These are phyloP conservation scores for Eupristina koningsbergeri DNA, from an alignment of 1,140 invertebrate species.

Conservation along the genomic window DNA sequence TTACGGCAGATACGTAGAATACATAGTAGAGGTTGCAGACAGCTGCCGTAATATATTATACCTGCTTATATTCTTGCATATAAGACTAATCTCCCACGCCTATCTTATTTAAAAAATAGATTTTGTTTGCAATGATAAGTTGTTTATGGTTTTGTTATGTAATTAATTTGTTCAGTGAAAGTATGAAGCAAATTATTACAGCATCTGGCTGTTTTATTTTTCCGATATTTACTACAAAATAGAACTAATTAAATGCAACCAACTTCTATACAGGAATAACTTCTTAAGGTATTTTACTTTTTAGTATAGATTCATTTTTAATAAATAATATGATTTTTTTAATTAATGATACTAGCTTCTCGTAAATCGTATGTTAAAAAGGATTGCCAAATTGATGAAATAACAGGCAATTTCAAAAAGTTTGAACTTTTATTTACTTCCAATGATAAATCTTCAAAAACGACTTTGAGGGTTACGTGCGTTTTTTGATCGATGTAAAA, in stretches of 20 bases:
- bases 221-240: too few species aligned
- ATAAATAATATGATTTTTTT: not conserved
- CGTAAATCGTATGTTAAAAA: not conserved
- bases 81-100: not conserved
- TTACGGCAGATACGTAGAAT: not conserved
- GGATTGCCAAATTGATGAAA: not conserved
- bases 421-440: not conserved
- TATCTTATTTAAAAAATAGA: constrained; percentile 4
- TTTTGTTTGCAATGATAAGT: constrained; percentile 8
- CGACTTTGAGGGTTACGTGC: not conserved
- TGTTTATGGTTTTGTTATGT: not conserved
- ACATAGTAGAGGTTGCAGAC: constrained; percentile 9
- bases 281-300: not conserved
- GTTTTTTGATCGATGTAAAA: not conserved
- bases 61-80: constrained; percentile 19
- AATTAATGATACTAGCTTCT: not conserved
- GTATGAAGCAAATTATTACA: not conserved
- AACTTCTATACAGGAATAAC: not conserved
- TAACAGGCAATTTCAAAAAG: not conserved
- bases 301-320: not conserved
- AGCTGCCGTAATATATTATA: constrained; percentile 21
- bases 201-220: not conserved
- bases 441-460: not conserved
- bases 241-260: not conserved
- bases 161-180: not conserved